phyloP scores from a whole-genome alignment of 2,888 invertebrate species.

The Disparrhopalites patrizii region DNA sequence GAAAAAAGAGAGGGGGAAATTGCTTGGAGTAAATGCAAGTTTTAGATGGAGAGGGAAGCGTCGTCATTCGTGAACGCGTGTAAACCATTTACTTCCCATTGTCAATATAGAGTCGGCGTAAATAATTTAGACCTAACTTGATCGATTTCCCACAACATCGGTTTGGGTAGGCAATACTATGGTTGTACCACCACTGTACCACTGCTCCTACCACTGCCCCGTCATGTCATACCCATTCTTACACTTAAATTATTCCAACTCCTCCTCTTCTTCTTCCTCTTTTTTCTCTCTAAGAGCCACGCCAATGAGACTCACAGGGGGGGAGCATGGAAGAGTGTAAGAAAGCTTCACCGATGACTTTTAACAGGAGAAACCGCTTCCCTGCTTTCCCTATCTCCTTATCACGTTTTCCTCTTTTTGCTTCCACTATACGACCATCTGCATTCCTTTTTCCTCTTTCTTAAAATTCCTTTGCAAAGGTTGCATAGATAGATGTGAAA shows the following conservation, averaged over 20 bases:
- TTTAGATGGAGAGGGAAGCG: neutral
- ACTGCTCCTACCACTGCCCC: no score
- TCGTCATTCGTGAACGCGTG: conserved; percentile 18
- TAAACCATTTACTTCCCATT: conserved; percentile 27
- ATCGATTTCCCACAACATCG: conserved; percentile 24
- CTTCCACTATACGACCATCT: no score
- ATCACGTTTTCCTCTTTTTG: no score
- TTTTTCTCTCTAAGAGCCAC: neutral
- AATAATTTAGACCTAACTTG: conserved; percentile 31
- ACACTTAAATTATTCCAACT: conserved; percentile 3
- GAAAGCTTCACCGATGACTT: no score
- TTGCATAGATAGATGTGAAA: no score
- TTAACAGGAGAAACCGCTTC: no score
- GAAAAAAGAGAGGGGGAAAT: neutral
- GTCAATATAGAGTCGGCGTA: conserved; percentile 29
- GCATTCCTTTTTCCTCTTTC: no score
- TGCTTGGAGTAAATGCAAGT: neutral
- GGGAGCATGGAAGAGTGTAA: no score
- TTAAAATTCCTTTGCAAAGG: no score
- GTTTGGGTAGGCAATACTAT: no score
- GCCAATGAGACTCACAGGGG: neutral
- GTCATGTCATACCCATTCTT: neutral
- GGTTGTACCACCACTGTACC: no score
- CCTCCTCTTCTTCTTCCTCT: neutral
- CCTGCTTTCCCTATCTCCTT: no score